Evolutionary conservation across 2,888 invertebrate genomes (phyloP).

Genomic region (Eutolmus rufibarbis): DNA sequence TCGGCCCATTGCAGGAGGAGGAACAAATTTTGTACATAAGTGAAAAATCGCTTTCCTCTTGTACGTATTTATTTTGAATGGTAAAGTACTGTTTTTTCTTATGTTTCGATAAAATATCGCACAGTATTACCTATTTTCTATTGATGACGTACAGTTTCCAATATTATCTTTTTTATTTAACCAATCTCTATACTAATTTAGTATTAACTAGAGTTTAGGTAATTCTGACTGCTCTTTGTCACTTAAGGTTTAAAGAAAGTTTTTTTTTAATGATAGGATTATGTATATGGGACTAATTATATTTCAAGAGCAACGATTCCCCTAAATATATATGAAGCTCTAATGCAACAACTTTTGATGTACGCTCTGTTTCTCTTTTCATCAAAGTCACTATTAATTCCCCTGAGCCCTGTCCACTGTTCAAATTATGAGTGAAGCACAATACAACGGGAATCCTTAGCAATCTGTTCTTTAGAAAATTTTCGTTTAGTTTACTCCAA

Average conservation of each 20-base stretch:
- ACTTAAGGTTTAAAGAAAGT: neutral
- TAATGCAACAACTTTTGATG: neutral
- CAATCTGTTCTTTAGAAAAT: neutral
- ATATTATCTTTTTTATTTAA: too few species aligned
- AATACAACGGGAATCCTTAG: neutral
- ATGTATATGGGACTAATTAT: neutral
- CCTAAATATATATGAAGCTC: neutral
- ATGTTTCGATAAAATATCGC: neutral
- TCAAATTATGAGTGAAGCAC: neutral
- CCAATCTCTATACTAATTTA: neutral
- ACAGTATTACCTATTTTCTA: neutral
- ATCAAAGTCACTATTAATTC: neutral
- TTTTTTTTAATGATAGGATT: neutral
- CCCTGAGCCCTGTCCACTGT: neutral
- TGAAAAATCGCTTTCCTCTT: neutral
- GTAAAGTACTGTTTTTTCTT: neutral
- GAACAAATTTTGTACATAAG: neutral
- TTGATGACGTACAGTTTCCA: neutral
- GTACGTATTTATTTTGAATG: neutral
- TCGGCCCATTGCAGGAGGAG: neutral
- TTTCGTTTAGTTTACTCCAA: neutral
- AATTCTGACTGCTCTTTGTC: neutral
- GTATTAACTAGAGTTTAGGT: neutral
- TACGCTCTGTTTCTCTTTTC: neutral
- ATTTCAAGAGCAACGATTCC: neutral